These are phyloP conservation scores for Sprattus sprattus DNA, from an alignment of 2,113 vertebrate genomes.

Conservation along the genomic window DNA sequence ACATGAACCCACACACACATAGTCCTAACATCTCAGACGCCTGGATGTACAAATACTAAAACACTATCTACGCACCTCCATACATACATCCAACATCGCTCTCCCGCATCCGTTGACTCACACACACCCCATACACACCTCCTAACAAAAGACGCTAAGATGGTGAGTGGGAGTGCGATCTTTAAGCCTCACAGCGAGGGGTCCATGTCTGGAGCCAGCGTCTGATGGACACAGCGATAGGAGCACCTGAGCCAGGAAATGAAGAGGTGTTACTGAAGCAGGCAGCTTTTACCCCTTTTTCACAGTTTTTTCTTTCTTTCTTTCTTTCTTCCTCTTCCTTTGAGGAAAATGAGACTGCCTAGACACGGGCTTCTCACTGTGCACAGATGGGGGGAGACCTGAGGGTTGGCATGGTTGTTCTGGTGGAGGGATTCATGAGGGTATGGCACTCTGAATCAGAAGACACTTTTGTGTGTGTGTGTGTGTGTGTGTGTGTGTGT, in stretches of 20 bases:
- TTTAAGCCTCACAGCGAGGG: constrained; percentile 27
- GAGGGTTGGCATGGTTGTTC: background rate
- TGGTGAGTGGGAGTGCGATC: constrained; percentile 27
- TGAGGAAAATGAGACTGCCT: background rate
- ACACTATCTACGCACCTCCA: too few species aligned
- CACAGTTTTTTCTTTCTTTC: background rate
- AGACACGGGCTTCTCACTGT: background rate
- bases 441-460: background rate
- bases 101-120: background rate
- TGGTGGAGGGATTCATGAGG: background rate
- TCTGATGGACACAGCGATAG: background rate
- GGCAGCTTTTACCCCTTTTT: background rate
- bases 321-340: background rate
- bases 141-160: constrained; percentile 24
- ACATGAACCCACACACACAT: background rate
- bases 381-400: background rate
- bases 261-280: background rate
- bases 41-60: background rate
- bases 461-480: too few species aligned
- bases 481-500: too few species aligned
- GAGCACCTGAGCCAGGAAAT: background rate
- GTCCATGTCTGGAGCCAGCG: background rate
- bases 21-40: too few species aligned
- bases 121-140: background rate
- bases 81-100: background rate